Evolutionary conservation across 2,888 invertebrate genomes (phyloP), one percentile per base, ranked within the genome.

Genomic region (Flabesymbios commensalis): DNA sequence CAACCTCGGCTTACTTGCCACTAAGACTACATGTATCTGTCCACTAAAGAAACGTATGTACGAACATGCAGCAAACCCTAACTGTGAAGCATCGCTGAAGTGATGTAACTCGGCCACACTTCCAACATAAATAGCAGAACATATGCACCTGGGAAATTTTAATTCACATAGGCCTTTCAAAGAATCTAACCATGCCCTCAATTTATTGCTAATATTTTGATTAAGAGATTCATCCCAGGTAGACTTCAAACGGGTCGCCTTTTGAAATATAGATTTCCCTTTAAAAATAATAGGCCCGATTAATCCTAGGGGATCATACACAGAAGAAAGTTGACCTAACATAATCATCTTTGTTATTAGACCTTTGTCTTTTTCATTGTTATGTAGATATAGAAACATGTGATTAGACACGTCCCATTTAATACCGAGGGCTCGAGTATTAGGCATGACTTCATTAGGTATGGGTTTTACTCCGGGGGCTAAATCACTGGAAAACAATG

Each of bases 321-420:
- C 71, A 51, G 3, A 65, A 67, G 31, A 69, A 47, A 33, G 69
- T 63, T 7, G 65, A 64, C 2, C 63, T 14, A 17, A 69, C 67
- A 14, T 57, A 43, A 32, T 67, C 68, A 2, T 49, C 48, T n/a
- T n/a, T n/a, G n/a, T n/a, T n/a, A n/a, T n/a, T n/a, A n/a, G n/a
- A n/a, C n/a, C n/a, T n/a, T n/a, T n/a, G n/a, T n/a, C n/a, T n/a
- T n/a, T n/a, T n/a, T n/a, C n/a, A 17, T 69, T 31, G 0, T 29
- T 51, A 17, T 72, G 63, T 33, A 55, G 39, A 53, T 68, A 71
- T 24, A 59, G 61, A 57, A 73, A 65, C 2, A 48, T 29, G 48
- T 72, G 69, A 19, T 60, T 62, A 17, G 65, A 61, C 2, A 68
- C 54, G 49, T 63, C 64, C 72, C 70, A 70, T 22, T 64, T 52